Base-by-base conservation (phyloP, 2,888 invertebrate species). In the Drosophila ezoana region DNA sequence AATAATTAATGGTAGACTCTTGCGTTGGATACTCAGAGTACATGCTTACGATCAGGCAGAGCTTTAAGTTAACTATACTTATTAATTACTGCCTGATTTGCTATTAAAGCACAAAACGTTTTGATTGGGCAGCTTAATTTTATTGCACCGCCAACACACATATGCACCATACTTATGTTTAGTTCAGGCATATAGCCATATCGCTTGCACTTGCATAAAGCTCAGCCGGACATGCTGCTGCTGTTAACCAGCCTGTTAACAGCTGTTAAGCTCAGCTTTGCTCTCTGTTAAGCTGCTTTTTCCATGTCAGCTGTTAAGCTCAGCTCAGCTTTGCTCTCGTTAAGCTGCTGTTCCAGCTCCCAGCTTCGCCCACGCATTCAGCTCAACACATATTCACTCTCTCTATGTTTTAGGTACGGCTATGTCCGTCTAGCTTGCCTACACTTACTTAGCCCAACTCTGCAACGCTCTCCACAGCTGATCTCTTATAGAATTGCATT, bases 351-450 rank as follows among this genome's bases (percentile, higher is more conserved):
- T 18, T 10, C 41, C 35, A n/a, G n/a, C n/a, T n/a, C n/a, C 35
- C 8, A 23, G 23, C 23, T 23, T 23, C 6, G 6, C 6, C 6
- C 6, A 23, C 6, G 23, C 23, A 23, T 23, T 23, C 23, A 23
- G 23, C 23, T 23, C 6, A 23, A 6, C 6, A 6, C 23, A 6
- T 6, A 6, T 6, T 6, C 23, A 23, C 23, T 23, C 23, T 41
- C 18, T 13, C 8, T 20, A 2, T 32, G 4, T 38, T 16, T 8
- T 9, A 4, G 4, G 23, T 23, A 51, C 16, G 8, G 18, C 18
- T 52, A 41, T 51, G n/a, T 5, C 10, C 8, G 18, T 52, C 52
- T 52, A 16, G 32, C 14, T 52, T 52, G 18, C 28, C 1, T 10
- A 32, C 13, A n/a, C 13, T 18, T 23, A 13, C 20, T 20, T 9